Percentiles rank a stretch among this genome's conserved stretches.
These are phyloP conservation scores for Euura saliciscinereae DNA, from an alignment of 1,140 invertebrate species.

Conservation along the genomic window DNA sequence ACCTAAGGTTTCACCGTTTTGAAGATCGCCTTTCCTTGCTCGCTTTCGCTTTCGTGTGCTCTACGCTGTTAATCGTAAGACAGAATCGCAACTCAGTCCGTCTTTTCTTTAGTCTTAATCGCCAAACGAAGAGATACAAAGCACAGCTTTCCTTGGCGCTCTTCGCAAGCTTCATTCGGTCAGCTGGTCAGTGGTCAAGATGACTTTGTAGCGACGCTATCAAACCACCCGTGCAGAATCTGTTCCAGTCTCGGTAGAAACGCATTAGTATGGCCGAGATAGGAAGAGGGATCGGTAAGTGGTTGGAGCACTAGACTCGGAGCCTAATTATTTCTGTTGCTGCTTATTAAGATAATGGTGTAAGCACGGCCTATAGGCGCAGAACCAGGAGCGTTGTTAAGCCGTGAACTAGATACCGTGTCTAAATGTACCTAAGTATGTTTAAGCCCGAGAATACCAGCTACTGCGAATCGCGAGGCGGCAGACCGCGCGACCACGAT, in stretches of 20 bases:
- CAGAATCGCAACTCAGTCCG: background rate
- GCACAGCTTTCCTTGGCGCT: background rate
- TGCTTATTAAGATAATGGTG: conserved; percentile 39
- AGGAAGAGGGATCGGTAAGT: background rate
- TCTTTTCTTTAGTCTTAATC: background rate
- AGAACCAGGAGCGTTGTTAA: background rate
- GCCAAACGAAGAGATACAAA: background rate
- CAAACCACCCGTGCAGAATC: background rate
- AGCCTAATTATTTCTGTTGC: conserved; percentile 16
- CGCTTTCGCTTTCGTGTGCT: too few relatives aligned
- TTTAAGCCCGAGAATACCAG: background rate
- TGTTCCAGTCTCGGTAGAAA: background rate
- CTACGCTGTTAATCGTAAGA: too few relatives aligned
- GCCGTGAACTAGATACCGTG: conserved; percentile 3
- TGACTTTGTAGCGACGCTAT: background rate
- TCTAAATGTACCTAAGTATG: background rate
- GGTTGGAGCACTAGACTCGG: background rate
- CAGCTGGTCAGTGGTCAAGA: background rate
- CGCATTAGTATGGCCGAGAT: background rate
- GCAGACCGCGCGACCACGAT: background rate
- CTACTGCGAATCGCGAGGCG: background rate
- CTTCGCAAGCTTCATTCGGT: background rate
- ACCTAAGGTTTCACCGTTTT: conserved; percentile 1
- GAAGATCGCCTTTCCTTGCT: background rate
- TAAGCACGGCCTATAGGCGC: conserved; percentile 24